Base-by-base conservation (phyloP, 2,888 invertebrate genomes). In the Trichacis sp. region DNA sequence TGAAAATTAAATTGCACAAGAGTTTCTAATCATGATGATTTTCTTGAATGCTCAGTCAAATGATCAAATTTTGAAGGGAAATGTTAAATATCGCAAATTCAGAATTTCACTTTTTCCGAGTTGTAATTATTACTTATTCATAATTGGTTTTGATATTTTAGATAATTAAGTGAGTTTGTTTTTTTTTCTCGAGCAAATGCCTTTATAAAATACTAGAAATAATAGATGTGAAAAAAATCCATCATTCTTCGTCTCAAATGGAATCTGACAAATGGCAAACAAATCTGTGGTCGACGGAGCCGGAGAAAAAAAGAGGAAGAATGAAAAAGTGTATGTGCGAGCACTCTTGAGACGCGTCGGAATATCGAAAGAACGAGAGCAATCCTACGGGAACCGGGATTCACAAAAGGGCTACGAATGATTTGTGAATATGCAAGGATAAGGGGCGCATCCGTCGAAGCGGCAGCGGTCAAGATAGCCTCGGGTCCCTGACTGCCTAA, bases 401-500 rank as follows among this genome's bases (percentile, higher is more conserved):
- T 77, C 72, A 72, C 72, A 68, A 67, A 72, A 73, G 73, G 69
- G 70, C 72, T 66, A 60, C 75, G 77, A 81, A 84, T 84, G 84
- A 84, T 84, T 83, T 83, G 84, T 84, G 83, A 82, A 81, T 83
- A 83, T 82, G 82, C 81, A 83, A 83, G 80, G 77, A 78, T 78
- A 77, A 76, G 77, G 81, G 77, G 77, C 75, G 75, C 77, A 72
- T 76, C 77, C 77, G 73, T 70, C 73, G 80, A 77, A 77, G 75
- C 70, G 71, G 67, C 74, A 74, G 74, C 74, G 82, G 83, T 83
- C 82, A 82, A 82, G 83, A 83, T 82, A 83, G 79, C 77, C 76
- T 73, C 77, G 77, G 77, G 71, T 77, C 76, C 78, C 73, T 77
- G 77, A 77, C 78, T 76, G 77, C 78, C 81, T 79, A 80, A 80